Conservation (phyloP, 2,113 vertebrate species). For the Prietella phreatophila region DNA sequence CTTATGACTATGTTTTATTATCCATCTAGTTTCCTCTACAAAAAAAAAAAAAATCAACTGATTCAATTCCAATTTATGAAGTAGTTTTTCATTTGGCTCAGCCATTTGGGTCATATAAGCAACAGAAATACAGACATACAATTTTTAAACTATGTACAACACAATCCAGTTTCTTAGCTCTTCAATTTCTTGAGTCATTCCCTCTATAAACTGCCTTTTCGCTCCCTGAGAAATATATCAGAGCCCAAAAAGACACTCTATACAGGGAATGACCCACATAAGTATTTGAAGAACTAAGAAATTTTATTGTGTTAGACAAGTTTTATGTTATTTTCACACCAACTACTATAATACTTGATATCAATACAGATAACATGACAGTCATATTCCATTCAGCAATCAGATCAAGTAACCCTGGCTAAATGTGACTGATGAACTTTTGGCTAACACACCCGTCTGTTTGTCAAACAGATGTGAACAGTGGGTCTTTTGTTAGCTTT, state of each 20-base stretch:
- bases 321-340: not conserved
- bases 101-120: not conserved
- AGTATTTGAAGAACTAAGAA: not conserved
- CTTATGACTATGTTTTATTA: too few species aligned
- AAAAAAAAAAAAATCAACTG: not conserved
- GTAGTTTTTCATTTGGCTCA: not conserved
- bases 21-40: not conserved
- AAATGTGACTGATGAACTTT: slow-evolving; percentile 59
- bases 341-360: not conserved
- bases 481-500: slow-evolving; percentile 67
- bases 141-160: not conserved
- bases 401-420: not conserved
- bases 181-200: not conserved
- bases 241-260: not conserved
- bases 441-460: slow-evolving; percentile 9
- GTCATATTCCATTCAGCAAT: not conserved
- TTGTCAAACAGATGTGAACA: slow-evolving; percentile 57
- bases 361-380: not conserved
- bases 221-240: not conserved
- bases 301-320: not conserved
- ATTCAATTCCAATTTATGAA: not conserved
- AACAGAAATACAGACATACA: not conserved
- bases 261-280: not conserved
- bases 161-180: not conserved
- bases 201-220: not conserved